Evolutionary conservation across 2,113 vertebrate species (phyloP).

Genomic region (Mus musculus): GRCm39 chr7:34517001-34517500

Average conservation of each 20-base stretch:
- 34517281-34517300: neutral
- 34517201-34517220: neutral
- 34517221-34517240: neutral
- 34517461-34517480: neutral
- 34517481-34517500: neutral
- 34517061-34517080: too few species aligned
- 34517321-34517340: neutral
- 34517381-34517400: neutral
- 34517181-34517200: neutral
- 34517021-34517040: fast-evolving
- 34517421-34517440: neutral
- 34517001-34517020: neutral
- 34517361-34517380: neutral
- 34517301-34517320: neutral
- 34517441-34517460: neutral
- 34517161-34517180: neutral
- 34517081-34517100: fast-evolving
- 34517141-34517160: neutral
- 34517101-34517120: too few species aligned
- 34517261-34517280: neutral
- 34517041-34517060: neutral
- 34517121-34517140: neutral
- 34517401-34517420: neutral
- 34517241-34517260: neutral
- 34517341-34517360: neutral